These are phyloP conservation scores for Alligator mississippiensis DNA, from an alignment of 2,113 vertebrate genomes.

Conservation along the genomic window DNA sequence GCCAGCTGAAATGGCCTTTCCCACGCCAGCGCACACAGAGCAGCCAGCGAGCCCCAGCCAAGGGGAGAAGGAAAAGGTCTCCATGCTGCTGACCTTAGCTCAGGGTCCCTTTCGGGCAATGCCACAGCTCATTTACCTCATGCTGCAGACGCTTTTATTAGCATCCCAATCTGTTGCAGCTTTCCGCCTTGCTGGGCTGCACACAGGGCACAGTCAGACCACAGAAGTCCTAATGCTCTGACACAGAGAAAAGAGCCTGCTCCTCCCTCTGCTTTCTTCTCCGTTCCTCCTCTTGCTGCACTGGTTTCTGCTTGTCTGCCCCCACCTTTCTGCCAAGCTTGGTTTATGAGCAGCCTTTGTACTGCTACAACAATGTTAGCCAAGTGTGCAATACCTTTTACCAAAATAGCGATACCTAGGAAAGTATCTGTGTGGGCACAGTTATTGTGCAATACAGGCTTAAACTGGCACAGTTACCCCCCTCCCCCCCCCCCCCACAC, in stretches of 20 bases:
- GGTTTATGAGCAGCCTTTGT: neutral
- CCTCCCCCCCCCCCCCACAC: no score
- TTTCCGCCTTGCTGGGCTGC: neutral
- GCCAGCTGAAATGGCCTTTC: constrained; percentile 7
- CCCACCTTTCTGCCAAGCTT: neutral
- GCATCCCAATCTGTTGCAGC: neutral
- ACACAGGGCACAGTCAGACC: neutral
- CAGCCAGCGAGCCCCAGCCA: neutral
- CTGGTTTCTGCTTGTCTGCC: no score
- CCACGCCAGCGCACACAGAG: neutral
- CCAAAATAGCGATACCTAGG: no score
- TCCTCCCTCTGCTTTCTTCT: neutral
- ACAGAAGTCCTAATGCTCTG: neutral
- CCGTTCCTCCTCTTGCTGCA: neutral
- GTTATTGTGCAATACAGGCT: no score
- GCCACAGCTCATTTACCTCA: constrained; percentile 62
- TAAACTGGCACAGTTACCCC: no score
- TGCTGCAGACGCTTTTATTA: neutral
- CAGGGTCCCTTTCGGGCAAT: constrained; percentile 28
- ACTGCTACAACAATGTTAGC: neutral
- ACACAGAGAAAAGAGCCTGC: neutral
- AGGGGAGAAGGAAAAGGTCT: neutral
- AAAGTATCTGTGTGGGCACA: no score
- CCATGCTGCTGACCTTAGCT: neutral
- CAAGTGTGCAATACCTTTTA: no score